phyloP scores from a whole-genome alignment of 2,113 vertebrate genomes.

The Sminthopsis crassicaudata region DNA sequence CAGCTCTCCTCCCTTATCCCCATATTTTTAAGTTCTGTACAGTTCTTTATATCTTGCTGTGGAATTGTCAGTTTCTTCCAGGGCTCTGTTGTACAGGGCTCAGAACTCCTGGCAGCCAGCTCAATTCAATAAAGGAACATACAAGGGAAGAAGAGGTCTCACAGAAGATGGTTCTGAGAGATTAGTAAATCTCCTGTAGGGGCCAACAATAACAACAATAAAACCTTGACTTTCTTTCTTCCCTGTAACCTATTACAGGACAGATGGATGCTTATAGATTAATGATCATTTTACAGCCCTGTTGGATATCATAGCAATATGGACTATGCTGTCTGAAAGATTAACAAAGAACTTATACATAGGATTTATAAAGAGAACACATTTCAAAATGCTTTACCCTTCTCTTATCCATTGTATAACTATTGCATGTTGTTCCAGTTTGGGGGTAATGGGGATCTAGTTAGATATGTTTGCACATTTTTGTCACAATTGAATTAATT shows the following conservation, averaged over 20 bases:
- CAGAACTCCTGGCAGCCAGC: slow-evolving; percentile 13
- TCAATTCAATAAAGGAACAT: slow-evolving; percentile 70
- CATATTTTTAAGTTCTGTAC: not conserved
- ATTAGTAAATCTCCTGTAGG: slow-evolving; percentile 34
- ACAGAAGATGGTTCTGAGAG: slow-evolving; percentile 25
- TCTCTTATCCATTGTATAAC: slow-evolving; percentile 26
- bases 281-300: slow-evolving; percentile 71
- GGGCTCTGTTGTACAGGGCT: not conserved
- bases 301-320: slow-evolving; percentile 47
- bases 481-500: not conserved
- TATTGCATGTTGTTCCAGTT: slow-evolving; percentile 32
- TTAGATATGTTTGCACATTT: slow-evolving; percentile 67
- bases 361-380: slow-evolving; percentile 13
- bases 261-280: slow-evolving; percentile 67
- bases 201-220: slow-evolving; percentile 63
- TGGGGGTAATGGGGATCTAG: slow-evolving; percentile 57
- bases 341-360: slow-evolving; percentile 57
- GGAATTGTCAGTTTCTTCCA: not conserved
- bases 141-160: slow-evolving; percentile 30
- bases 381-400: slow-evolving; percentile 56
- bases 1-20: not conserved
- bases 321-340: slow-evolving; percentile 18
- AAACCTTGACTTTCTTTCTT: not conserved
- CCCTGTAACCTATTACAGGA: not conserved
- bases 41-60: not conserved